Conservation (phyloP, 2,888 invertebrate species). For the Pyrrhosoma nymphula region DNA sequence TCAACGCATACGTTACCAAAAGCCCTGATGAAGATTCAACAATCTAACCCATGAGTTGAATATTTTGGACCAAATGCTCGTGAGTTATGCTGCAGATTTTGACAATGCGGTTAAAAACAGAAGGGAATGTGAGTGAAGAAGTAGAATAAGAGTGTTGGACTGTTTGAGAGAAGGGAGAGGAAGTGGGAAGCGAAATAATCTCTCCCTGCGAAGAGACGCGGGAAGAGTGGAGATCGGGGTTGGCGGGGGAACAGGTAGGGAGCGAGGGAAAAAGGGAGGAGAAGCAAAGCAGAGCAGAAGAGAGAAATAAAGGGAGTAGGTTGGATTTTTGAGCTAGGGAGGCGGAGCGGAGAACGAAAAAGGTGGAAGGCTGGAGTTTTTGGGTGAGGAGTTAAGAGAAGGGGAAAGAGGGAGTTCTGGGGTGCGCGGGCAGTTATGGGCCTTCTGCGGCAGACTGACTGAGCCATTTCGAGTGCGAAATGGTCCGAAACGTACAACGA, state of each 20-base stretch:
- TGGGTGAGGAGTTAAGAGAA: not conserved
- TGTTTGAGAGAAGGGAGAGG: not conserved
- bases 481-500: conserved; percentile 41
- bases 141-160: not conserved
- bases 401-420: not conserved
- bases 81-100: no score
- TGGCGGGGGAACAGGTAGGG: not conserved
- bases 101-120: no score
- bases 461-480: conserved; percentile 41
- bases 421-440: conserved; percentile 31
- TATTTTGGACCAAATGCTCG: no score
- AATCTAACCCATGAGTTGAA: no score
- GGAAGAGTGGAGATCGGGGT: not conserved
- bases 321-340: not conserved
- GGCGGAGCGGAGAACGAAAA: not conserved
- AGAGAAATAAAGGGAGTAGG: not conserved
- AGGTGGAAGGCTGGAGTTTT: not conserved
- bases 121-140: no score
- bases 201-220: not conserved
- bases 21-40: no score
- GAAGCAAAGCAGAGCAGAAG: not conserved
- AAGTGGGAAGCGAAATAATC: not conserved
- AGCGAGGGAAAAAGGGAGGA: not conserved
- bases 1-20: no score
- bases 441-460: conserved; percentile 49